phyloP scores from a whole-genome alignment of 1,140 invertebrate genomes.

The Parapsyche elsis region DNA sequence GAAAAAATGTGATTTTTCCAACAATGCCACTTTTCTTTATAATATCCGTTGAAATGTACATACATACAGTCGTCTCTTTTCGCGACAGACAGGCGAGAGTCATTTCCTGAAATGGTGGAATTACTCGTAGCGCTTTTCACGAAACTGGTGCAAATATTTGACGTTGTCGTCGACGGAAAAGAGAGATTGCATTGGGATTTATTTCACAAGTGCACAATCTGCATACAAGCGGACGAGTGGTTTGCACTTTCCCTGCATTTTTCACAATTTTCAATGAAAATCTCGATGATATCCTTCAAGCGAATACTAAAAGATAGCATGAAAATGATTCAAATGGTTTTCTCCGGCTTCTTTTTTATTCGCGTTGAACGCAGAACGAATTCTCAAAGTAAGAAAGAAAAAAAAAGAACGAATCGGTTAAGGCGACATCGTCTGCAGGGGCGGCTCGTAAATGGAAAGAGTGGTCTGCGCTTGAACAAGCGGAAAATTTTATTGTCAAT shows the following conservation, averaged over 20 bases:
- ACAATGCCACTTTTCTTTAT: no score
- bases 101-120: conserved; percentile 15
- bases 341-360: neutral
- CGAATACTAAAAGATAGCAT: neutral
- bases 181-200: conserved; percentile 20
- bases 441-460: conserved; percentile 21
- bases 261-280: neutral
- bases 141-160: conserved; percentile 25
- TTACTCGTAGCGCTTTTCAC: conserved; percentile 21
- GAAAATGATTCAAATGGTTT: conserved; percentile 21
- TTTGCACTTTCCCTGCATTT: neutral
- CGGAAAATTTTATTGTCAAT: conserved; percentile 33
- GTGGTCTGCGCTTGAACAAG: conserved; percentile 33
- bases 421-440: conserved; percentile 27
- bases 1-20: no score
- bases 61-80: no score
- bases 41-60: no score
- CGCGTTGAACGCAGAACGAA: no score
- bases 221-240: neutral
- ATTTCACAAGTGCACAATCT: conserved; percentile 11
- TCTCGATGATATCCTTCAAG: no score
- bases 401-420: conserved; percentile 17
- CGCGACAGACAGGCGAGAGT: neutral
- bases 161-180: conserved; percentile 1
- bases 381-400: neutral